Conservation (phyloP, 2,888 invertebrate species). For the Eilema caniola region DNA sequence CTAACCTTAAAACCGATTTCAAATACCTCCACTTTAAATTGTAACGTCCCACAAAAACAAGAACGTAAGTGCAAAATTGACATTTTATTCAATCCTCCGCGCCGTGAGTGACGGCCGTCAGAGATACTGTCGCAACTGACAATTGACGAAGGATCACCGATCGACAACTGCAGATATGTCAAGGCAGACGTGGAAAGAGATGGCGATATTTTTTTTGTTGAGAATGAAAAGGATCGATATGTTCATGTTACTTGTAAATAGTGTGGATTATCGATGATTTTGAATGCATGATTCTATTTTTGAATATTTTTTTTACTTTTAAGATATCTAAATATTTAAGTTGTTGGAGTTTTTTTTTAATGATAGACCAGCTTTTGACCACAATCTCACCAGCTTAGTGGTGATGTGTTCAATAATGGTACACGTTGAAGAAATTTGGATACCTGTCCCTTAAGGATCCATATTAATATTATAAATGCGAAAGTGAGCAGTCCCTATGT, state of each 20-base stretch:
- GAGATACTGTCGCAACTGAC: slow-evolving; percentile 73
- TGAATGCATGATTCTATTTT: slow-evolving; percentile 3
- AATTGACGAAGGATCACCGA: slow-evolving; percentile 78
- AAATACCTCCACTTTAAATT: slow-evolving; percentile 14
- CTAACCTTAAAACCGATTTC: slow-evolving; percentile 1
- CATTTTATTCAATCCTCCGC: slow-evolving; percentile 73
- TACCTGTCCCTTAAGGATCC: too few relatives aligned
- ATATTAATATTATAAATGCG: too few relatives aligned
- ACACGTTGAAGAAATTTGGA: not conserved
- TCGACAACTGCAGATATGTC: slow-evolving; percentile 65
- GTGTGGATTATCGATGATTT: slow-evolving; percentile 16
- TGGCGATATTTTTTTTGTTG: slow-evolving; percentile 32
- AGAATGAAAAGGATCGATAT: slow-evolving; percentile 18
- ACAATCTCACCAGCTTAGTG: not conserved
- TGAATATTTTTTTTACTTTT: slow-evolving; percentile 1
- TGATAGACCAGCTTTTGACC: not conserved
- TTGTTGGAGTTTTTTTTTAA: not conserved
- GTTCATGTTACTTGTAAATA: slow-evolving; percentile 19
- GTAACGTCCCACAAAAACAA: slow-evolving; percentile 48
- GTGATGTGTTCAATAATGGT: not conserved
- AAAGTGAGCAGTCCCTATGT: too few relatives aligned
- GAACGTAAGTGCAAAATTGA: slow-evolving; percentile 63
- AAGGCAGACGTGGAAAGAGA: slow-evolving; percentile 57
- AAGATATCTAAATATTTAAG: not conserved
- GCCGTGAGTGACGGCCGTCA: slow-evolving; percentile 73